phyloP scores from a whole-genome alignment of 2,888 invertebrate genomes.

The Stratiomys singularior region DNA sequence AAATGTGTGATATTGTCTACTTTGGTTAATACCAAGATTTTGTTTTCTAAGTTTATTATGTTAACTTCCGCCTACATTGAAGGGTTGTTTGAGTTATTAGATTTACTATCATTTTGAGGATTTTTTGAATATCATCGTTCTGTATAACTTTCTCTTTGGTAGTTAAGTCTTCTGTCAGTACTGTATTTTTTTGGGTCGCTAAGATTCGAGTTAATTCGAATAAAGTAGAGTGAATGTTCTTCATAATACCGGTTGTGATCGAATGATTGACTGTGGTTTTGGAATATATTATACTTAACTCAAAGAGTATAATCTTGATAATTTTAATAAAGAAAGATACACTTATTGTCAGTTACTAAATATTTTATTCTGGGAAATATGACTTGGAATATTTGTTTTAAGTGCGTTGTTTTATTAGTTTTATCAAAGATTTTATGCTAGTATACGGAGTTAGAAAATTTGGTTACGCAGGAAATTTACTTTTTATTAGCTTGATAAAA shows the following conservation, averaged over 20 bases:
- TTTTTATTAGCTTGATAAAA: slow-evolving; percentile 3
- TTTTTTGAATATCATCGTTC: not conserved
- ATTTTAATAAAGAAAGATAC: slow-evolving; percentile 17
- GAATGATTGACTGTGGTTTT: slow-evolving; percentile 16
- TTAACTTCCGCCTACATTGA: not conserved
- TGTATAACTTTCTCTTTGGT: not conserved
- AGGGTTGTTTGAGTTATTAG: not conserved
- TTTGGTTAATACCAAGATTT: not conserved
- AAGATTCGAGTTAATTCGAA: not conserved
- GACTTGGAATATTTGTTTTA: not conserved
- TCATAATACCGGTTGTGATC: not conserved
- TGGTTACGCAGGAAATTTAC: not conserved
- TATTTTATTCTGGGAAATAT: slow-evolving; percentile 20
- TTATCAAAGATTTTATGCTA: slow-evolving; percentile 22
- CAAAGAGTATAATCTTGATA: not conserved
- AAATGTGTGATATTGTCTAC: not conserved
- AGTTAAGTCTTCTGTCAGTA: not conserved
- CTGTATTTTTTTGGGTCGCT: slow-evolving; percentile 17
- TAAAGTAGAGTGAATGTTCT: not conserved
- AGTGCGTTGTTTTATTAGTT: not conserved
- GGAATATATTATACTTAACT: not conserved
- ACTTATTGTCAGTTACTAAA: slow-evolving; percentile 23
- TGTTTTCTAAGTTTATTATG: not conserved
- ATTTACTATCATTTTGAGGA: not conserved
- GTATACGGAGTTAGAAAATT: not conserved